These are phyloP conservation scores for Cheilosia grossa DNA, from an alignment of 2,888 invertebrate genomes.

Conservation along the genomic window DNA sequence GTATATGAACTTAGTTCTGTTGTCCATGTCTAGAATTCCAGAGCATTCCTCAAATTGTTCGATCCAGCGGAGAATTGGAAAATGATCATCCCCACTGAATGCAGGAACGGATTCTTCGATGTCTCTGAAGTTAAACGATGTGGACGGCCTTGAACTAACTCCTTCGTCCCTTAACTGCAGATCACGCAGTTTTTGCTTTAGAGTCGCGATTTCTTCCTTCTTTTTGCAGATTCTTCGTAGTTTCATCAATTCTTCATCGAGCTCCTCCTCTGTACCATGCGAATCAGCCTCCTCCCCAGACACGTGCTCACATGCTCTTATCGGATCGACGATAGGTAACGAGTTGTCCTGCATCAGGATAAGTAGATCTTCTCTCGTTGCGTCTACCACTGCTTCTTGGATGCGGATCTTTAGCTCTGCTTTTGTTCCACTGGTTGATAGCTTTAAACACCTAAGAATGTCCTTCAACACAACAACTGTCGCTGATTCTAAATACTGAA, in stretches of 20 bases:
- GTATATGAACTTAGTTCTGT: slow-evolving; percentile 1
- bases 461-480: not conserved
- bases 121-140: not conserved
- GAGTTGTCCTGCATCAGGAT: too few relatives aligned
- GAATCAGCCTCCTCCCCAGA: too few relatives aligned
- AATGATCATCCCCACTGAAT: slow-evolving; percentile 2
- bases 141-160: not conserved
- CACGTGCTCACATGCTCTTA: too few relatives aligned
- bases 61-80: not conserved
- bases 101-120: not conserved
- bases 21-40: not conserved
- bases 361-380: too few relatives aligned
- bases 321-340: too few relatives aligned
- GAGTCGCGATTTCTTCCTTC: too few relatives aligned
- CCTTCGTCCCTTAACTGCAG: not conserved
- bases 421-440: not conserved
- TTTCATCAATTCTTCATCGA: not conserved
- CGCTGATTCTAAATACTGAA: not conserved
- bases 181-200: not conserved
- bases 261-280: not conserved
- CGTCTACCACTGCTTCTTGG: not conserved
- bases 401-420: not conserved
- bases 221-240: not conserved
- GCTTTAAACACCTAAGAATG: not conserved
- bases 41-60: too few relatives aligned